Evolutionary conservation across 2,888 invertebrate species (phyloP).

Genomic region (Bedellia somnulentella): DNA sequence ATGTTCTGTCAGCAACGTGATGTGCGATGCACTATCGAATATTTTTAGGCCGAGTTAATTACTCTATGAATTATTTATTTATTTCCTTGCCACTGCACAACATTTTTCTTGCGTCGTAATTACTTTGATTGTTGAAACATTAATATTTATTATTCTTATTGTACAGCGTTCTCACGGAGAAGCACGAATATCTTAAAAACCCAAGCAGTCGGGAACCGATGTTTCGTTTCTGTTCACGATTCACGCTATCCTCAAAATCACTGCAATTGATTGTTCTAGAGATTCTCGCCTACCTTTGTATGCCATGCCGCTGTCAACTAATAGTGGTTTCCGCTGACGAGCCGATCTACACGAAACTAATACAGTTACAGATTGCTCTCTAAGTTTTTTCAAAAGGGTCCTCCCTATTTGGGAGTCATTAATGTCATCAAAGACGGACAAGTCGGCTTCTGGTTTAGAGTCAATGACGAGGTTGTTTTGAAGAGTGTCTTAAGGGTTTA

Average conservation of each 20-base stretch:
- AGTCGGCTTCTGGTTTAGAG: conserved; percentile 34
- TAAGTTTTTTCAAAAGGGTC: conserved; percentile 33
- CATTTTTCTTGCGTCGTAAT: conserved; percentile 3
- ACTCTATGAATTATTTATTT: conserved; percentile 13
- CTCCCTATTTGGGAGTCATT: conserved; percentile 39
- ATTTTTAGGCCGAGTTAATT: conserved; percentile 9
- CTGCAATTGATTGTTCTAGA: conserved; percentile 31
- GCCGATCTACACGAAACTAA: conserved; percentile 26
- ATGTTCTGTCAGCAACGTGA: conserved; percentile 11
- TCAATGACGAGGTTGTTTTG: conserved; percentile 4
- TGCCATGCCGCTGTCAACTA: conserved; percentile 29
- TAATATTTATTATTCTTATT: too few species aligned
- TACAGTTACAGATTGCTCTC: conserved; percentile 20
- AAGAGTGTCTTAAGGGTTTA: neutral
- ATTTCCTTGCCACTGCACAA: conserved; percentile 8
- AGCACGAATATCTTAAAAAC: too few species aligned
- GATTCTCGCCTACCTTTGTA: conserved; percentile 30
- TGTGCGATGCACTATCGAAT: conserved; percentile 11
- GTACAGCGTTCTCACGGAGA: too few species aligned
- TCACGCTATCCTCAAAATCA: conserved; percentile 32
- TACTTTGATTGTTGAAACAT: neutral
- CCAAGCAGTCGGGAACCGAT: too few species aligned
- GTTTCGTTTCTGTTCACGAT: too few species aligned
- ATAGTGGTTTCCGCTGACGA: conserved; percentile 22
- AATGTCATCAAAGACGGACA: conserved; percentile 45